Base-by-base conservation (phyloP, 2,888 invertebrate species). In the Agrochola lychnidis region DNA sequence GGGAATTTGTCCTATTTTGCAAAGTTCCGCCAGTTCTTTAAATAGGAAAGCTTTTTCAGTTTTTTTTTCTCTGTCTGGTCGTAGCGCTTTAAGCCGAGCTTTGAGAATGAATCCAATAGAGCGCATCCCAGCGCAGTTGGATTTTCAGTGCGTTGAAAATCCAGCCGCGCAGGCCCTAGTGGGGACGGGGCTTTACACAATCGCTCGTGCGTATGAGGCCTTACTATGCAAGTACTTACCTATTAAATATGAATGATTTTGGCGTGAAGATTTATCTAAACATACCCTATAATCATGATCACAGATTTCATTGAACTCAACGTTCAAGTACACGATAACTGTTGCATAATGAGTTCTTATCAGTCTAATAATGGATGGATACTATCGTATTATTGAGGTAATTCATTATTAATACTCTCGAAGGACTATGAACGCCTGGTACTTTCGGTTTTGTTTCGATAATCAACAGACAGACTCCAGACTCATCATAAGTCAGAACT, bases 241-340 rank as follows among this genome's bases (percentile, higher is more conserved):
- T 22, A 22, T 51, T 51, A 22, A 51, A 51, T 51, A 7, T 19
- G 19, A 51, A n/a, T n/a, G 12, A 56, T 4, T 56, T n/a, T 12
- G 1, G 56, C 10, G n/a, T 56, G n/a, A n/a, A n/a, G 12, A 56
- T n/a, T 4, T n/a, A 56, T 10, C 5, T 19, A 51, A 22, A 53
- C 25, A 40, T 67, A 53, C 22, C 19, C 0, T 30, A n/a, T 22
- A 48, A 78, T 68, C 42, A 30, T 57, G 70, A 64, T 59, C n/a
- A 36, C 14, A 56, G 64, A 81, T 79, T 81, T 66, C 81, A 79
- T 56, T 79, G 81, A 79, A 79, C 79, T 36, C 70, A 40, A 59
- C 22, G 42, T 74, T 69, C 25, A 74, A 42, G 74, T 66, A 56
- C 6, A 19, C 42, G 72, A 77, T 77, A 82, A 72, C 36, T 45